Evolutionary conservation across 2,888 invertebrate species (phyloP).

Genomic region (Tricholauxania praeusta): DNA sequence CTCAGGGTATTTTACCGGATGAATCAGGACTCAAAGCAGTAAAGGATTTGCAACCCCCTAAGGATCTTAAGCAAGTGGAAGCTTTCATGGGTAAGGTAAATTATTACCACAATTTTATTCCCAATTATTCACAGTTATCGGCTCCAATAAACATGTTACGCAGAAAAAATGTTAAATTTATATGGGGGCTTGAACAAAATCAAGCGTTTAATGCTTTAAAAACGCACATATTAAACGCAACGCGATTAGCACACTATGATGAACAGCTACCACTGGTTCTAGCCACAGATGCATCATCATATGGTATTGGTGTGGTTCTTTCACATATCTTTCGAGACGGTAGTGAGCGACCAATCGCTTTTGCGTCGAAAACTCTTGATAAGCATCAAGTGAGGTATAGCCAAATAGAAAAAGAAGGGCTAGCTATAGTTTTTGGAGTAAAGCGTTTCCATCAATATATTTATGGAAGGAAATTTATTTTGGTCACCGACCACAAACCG

Average conservation of each 20-base stretch:
- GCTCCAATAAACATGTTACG: too few relatives aligned
- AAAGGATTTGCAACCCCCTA: too few relatives aligned
- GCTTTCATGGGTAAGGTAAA: too few relatives aligned
- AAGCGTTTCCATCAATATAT: conserved; percentile 28
- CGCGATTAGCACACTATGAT: conserved; percentile 45
- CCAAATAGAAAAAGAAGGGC: conserved; percentile 21
- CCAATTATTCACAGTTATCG: too few relatives aligned
- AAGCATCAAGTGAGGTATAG: not conserved
- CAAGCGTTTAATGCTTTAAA: too few relatives aligned
- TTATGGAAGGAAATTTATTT: conserved; percentile 20
- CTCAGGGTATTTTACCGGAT: conserved; percentile 46
- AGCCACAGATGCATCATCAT: conserved; percentile 3
- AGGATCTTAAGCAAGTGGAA: too few relatives aligned
- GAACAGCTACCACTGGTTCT: conserved; percentile 23
- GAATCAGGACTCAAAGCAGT: too few relatives aligned
- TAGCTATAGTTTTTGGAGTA: conserved; percentile 13
- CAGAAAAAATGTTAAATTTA: too few relatives aligned
- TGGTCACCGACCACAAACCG: conserved; percentile 27
- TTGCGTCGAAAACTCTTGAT: conserved; percentile 1
- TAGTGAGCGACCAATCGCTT: conserved; percentile 12
- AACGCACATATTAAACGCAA: too few relatives aligned
- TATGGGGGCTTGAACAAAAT: too few relatives aligned
- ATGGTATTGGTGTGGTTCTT: conserved; percentile 8
- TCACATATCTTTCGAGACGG: not conserved
- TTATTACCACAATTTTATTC: too few relatives aligned